These are phyloP conservation scores for Hermetia illucens DNA, from an alignment of 1,140 invertebrate genomes.

Conservation along the genomic window DNA sequence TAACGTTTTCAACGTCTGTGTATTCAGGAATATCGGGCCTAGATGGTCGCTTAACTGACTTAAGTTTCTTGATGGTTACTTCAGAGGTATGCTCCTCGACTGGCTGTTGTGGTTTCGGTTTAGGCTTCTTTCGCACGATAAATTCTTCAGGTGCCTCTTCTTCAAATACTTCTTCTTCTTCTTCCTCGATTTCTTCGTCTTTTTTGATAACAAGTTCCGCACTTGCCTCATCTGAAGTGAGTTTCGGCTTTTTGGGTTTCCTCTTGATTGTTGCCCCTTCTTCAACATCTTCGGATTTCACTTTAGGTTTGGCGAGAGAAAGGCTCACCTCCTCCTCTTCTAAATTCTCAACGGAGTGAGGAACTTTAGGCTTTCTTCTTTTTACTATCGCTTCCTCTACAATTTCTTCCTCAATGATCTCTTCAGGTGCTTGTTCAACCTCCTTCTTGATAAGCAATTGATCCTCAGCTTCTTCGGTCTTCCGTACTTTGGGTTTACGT, in stretches of 20 bases:
- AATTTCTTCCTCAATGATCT: slow-evolving; percentile 22
- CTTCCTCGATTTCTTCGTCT: slow-evolving; percentile 11
- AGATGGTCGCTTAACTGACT: slow-evolving; percentile 44
- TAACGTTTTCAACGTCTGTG: slow-evolving; percentile 56
- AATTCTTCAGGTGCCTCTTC: slow-evolving; percentile 36
- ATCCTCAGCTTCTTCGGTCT: slow-evolving; percentile 29
- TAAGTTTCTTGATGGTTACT: slow-evolving; percentile 54
- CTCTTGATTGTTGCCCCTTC: slow-evolving; percentile 25
- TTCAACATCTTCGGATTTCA: slow-evolving; percentile 31
- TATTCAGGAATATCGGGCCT: slow-evolving; percentile 48
- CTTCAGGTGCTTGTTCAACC: slow-evolving; percentile 24
- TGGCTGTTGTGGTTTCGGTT: slow-evolving; percentile 33
- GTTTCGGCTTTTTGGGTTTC: slow-evolving; percentile 20
- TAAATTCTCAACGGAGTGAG: slow-evolving; percentile 29
- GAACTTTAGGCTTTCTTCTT: slow-evolving; percentile 29
- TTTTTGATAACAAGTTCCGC: slow-evolving; percentile 12
- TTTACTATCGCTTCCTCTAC: slow-evolving; percentile 24
- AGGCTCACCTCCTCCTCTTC: slow-evolving; percentile 25
- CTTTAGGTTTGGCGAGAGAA: slow-evolving; percentile 28
- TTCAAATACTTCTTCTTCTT: slow-evolving; percentile 11
- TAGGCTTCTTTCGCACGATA: slow-evolving; percentile 35
- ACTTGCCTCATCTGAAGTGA: slow-evolving; percentile 12
- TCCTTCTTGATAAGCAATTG: slow-evolving; percentile 34
- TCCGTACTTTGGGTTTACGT: slow-evolving; percentile 27
- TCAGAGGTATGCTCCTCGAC: slow-evolving; percentile 56